Evolutionary conservation across 2,888 invertebrate genomes (phyloP).

Genomic region (Campopleginae sp.): DNA sequence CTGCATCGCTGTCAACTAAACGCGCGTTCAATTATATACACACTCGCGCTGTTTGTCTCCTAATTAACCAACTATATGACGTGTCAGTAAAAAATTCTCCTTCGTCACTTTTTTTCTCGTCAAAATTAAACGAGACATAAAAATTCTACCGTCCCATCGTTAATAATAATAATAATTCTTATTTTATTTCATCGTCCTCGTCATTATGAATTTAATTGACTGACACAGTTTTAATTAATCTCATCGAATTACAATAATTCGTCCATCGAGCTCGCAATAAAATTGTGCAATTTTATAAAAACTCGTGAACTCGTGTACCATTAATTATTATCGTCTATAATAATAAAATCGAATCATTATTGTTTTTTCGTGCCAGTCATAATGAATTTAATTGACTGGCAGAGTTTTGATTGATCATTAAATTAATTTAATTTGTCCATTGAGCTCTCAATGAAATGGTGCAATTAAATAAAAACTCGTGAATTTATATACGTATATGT

Average conservation of each 20-base stretch:
- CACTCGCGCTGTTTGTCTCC: constrained; percentile 15
- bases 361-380: background rate
- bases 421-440: background rate
- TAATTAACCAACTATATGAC: constrained; percentile 25
- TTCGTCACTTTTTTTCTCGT: background rate
- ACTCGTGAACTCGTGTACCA: too few species aligned
- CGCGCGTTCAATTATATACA: constrained; percentile 44
- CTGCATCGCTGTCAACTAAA: background rate
- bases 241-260: too few species aligned
- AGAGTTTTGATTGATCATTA: background rate
- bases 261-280: too few species aligned
- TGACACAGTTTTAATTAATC: too few species aligned
- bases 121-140: background rate
- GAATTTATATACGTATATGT: background rate
- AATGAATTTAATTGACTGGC: background rate
- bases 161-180: background rate
- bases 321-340: background rate
- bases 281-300: too few species aligned
- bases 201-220: too few species aligned
- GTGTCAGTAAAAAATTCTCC: background rate
- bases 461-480: background rate
- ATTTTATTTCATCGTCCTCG: background rate
- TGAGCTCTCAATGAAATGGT: background rate
- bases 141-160: background rate
- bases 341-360: background rate